Percentiles rank a stretch among this genome's conserved stretches.
Evolutionary conservation across 2,888 invertebrate species (phyloP).

Genomic region (Stenurella melanura): DNA sequence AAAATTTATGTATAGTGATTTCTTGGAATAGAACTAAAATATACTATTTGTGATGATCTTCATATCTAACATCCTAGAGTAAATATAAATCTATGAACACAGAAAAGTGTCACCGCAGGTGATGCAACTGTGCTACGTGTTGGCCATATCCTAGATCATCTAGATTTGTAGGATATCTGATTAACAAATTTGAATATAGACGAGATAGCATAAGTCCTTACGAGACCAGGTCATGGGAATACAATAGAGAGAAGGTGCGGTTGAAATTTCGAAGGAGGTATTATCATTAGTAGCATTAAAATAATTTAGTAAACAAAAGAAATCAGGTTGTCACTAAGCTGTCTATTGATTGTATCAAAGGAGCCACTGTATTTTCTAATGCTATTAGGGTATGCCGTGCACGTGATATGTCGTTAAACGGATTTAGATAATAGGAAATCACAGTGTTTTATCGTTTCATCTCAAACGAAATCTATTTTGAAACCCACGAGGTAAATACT

Average conservation of each 20-base stretch:
- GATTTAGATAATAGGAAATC: conserved; percentile 31
- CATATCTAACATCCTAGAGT: too few relatives aligned
- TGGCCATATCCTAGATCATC: conserved; percentile 34
- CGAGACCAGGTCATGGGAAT: conserved; percentile 28
- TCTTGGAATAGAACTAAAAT: too few relatives aligned
- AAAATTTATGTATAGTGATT: too few relatives aligned
- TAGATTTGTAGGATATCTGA: conserved; percentile 48
- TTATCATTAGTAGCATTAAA: conserved; percentile 49
- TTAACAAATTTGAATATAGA: conserved; percentile 54
- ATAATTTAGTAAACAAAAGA: conserved; percentile 47
- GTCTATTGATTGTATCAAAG: conserved; percentile 41
- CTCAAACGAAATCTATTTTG: not conserved
- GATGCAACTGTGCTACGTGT: conserved; percentile 13
- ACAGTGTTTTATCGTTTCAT: conserved; percentile 12
- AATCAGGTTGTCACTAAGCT: conserved; percentile 44
- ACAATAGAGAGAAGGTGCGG: conserved; percentile 45
- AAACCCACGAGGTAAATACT: not conserved
- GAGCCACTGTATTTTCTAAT: conserved; percentile 46
- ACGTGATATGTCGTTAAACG: conserved; percentile 25
- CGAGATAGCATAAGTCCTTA: conserved; percentile 42
- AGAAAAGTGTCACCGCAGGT: not conserved
- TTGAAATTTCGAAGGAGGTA: conserved; percentile 44
- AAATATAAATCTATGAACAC: too few relatives aligned
- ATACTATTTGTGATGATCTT: too few relatives aligned
- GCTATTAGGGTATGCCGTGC: conserved; percentile 8